These are phyloP conservation scores for Rhabdomys pumilio DNA, from an alignment of 2,797 vertebrate genomes.

Conservation along the genomic window DNA sequence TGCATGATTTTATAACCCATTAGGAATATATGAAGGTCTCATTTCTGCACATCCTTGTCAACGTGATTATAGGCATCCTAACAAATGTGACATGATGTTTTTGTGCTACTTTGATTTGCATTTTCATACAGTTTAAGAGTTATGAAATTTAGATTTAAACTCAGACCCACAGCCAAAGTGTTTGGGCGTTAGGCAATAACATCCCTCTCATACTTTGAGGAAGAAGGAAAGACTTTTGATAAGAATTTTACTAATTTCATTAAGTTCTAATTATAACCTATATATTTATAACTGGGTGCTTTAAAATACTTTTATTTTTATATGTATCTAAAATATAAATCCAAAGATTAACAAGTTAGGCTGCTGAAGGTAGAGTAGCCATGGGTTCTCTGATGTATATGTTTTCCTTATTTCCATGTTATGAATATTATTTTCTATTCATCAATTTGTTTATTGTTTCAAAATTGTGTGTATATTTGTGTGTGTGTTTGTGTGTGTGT, in stretches of 20 bases:
- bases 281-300: background rate
- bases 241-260: background rate
- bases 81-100: background rate
- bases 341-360: background rate
- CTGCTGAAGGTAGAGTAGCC: background rate
- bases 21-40: background rate
- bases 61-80: background rate
- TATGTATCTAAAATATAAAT: background rate
- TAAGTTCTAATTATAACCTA: background rate
- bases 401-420: background rate
- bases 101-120: background rate
- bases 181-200: background rate
- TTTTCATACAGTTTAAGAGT: background rate
- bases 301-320: background rate
- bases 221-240: background rate
- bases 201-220: background rate
- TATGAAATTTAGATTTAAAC: background rate
- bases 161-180: background rate
- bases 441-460: background rate
- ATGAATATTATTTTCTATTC: background rate
- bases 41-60: background rate
- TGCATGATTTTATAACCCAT: background rate
- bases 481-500: background rate
- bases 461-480: background rate
- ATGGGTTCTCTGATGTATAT: background rate